phyloP scores from a whole-genome alignment of 2,113 vertebrate genomes.

The Sula dactylatra region DNA sequence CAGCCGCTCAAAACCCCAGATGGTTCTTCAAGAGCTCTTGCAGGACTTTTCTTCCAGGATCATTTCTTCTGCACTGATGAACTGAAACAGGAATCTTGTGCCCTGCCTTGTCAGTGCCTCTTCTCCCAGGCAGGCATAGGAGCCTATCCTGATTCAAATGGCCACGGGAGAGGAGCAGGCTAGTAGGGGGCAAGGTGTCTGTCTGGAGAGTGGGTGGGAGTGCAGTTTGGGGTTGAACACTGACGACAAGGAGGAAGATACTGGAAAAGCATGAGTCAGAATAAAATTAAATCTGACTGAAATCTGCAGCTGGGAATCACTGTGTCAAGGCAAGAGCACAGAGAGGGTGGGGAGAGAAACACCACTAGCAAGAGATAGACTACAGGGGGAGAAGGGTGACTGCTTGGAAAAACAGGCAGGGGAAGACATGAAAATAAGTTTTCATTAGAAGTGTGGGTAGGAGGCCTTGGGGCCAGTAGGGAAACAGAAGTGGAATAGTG shows the following conservation, averaged over 20 bases:
- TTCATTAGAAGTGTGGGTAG: not conserved
- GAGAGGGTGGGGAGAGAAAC: not conserved
- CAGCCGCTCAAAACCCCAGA: not conserved
- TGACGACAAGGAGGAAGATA: not conserved
- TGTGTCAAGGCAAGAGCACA: not conserved
- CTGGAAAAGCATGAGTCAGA: not conserved
- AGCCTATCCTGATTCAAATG: not conserved
- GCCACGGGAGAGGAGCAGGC: not conserved
- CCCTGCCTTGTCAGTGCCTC: not conserved
- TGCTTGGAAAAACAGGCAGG: not conserved
- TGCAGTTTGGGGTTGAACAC: not conserved
- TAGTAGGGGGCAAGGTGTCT: not conserved
- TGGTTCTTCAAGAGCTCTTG: not conserved
- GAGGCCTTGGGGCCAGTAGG: not conserved
- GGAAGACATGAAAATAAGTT: not conserved
- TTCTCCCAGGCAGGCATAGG: not conserved
- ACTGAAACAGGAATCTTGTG: not conserved
- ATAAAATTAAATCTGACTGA: not conserved
- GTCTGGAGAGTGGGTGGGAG: too few species aligned
- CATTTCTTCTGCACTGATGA: not conserved
- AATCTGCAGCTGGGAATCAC: not conserved
- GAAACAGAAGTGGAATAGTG: not conserved
- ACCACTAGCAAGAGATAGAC: not conserved
- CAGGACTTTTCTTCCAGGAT: not conserved
- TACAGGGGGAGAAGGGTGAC: not conserved